Evolutionary conservation across 2,888 invertebrate genomes (phyloP).

Genomic region (Rhamnusium bicolor): DNA sequence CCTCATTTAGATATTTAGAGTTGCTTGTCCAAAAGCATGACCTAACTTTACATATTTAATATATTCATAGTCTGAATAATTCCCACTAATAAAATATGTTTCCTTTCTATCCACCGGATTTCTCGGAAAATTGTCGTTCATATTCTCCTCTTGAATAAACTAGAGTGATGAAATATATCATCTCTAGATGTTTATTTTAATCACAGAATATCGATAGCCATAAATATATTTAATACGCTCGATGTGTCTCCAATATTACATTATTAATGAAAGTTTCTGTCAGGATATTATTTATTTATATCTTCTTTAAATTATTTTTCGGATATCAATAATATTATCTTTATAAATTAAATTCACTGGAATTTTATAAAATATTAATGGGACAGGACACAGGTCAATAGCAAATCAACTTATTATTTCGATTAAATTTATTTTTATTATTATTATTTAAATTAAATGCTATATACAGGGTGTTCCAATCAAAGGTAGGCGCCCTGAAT

Average conservation of each 20-base stretch:
- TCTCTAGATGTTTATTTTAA: not conserved
- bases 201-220: not conserved
- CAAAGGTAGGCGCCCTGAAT: no score
- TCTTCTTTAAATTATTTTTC: not conserved
- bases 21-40: not conserved
- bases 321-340: not conserved
- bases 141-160: not conserved
- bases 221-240: not conserved
- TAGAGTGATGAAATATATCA: not conserved
- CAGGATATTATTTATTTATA: not conserved
- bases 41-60: not conserved
- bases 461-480: no score
- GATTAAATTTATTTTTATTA: not conserved
- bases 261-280: not conserved
- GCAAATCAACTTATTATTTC: not conserved
- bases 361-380: not conserved
- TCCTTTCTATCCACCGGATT: not conserved
- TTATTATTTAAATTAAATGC: not conserved
- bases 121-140: not conserved
- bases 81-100: not conserved
- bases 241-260: conserved; percentile 1
- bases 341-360: not conserved
- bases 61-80: not conserved
- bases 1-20: no score
- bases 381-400: not conserved